Evolutionary conservation across 2,113 vertebrate species (phyloP), one percentile per base, ranked within the genome.

Genomic region (Variabilichromis moorii): DNA sequence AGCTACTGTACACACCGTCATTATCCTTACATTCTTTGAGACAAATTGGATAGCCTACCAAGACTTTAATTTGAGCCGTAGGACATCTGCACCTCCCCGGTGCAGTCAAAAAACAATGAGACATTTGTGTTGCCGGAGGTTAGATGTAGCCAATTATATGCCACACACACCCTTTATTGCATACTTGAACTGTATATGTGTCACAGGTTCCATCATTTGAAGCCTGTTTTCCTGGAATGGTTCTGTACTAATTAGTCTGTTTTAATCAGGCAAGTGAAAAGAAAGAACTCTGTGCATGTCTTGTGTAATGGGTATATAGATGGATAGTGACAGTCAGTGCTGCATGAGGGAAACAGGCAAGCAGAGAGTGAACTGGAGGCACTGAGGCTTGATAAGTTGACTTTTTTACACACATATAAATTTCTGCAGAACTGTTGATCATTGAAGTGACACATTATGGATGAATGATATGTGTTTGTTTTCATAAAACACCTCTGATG

Each of bases 291-390:
- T 16, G 87, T 66, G 84, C 83, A 6, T 81, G 80, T 91, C 71
- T 45, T 92, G 91, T 63, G 4, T 94, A 95, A 95, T 92, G 91
- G 66, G 47, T 90, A 45, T 92, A 88, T 92, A 93, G 89, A 95
- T 95, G 71, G 83, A 88, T 88, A 92, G 94, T 93, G 93, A 95
- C 93, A 94, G 95, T 90, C 83, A 63, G 90, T 91, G 71, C 90
- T 94, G 92, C 90, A 35, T 93, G 91, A 90, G 82, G 71, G 91
- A 92, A 87, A 66, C 68, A 50, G 86, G 88, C 89, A 86, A 88
- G 91, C 86, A 90, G 83, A 16, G 84, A 90, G 78, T 86, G 88
- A 86, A 86, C 85, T 86, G 76, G 24, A 88, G 82, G 91, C 92
- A 93, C 81, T n/a, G 79, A 92, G 53, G 89, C 92, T 50, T 82